Evolutionary conservation across 2,797 vertebrate species (phyloP), one percentile per base, ranked within the genome.

Genomic region (Protosalanx chinensis): DNA sequence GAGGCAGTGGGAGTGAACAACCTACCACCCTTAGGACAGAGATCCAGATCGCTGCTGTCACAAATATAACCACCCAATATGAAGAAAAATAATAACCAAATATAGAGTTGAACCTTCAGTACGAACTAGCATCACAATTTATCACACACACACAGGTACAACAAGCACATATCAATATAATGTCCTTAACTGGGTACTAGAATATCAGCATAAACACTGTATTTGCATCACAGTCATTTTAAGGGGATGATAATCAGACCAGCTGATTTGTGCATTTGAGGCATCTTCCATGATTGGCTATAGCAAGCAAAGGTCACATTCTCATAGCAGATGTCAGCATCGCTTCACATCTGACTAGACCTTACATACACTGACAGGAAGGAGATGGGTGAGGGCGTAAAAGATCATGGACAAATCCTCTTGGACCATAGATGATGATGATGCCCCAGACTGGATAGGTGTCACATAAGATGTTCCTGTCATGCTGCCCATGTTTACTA

Each of bases 1-100:
- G 64, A 1, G 87, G 73, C 81, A 85, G 68, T 61, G 84, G 72
- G 87, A 84, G 18, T 71, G 84, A 7, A 27, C 62, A 1, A 1
- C 20, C 18, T 64, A 76, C 33, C 82, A 86, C 71, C 79, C 87
- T 0, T 82, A 87, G 73, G 84, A 87, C 51, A 74, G 76, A 0
- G 86, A 90, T 2, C 85, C 82, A 49, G 78, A 92, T 76, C 66
- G 87, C 18, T 79, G 81, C 76, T 80, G 73, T 1, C 71, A 79
- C 74, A 80, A 85, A 75, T 80, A 85, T 75, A 81, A 81, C 73
- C 84, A 91, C 2, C 49, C 91, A 93, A 95, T 90, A 95, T 86
- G 23, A 86, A 87, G 90, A 91, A 78, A 82, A 81, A 88, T 1
- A 79, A 89, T 79, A 0, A 79, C 77, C 64, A 77, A 81, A 82